A percentile compares a stretch with the other conserved stretches of the same genome.
phyloP scores from a whole-genome alignment of 2,113 vertebrate genomes.

The Anoplopoma fimbria region DNA sequence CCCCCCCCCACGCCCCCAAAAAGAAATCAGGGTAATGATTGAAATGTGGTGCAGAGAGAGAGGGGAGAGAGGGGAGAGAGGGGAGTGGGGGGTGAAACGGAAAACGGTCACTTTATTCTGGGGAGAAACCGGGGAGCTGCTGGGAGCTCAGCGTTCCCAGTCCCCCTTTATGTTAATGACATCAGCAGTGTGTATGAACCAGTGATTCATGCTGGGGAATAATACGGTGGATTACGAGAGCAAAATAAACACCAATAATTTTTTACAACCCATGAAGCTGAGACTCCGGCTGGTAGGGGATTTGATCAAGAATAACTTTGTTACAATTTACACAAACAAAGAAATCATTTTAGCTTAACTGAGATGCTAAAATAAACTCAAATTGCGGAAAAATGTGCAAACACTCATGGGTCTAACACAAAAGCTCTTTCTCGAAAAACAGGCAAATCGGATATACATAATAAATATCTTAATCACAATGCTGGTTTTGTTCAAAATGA shows the following conservation, averaged over 20 bases:
- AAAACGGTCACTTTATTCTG: conserved; percentile 46
- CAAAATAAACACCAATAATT: conserved; percentile 43
- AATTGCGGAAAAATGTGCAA: not conserved
- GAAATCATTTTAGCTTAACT: conserved; percentile 6
- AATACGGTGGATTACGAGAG: conserved; percentile 8
- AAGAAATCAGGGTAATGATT: conserved; percentile 65
- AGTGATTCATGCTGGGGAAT: conserved; percentile 14
- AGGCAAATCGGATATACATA: conserved; percentile 10
- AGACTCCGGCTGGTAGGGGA: conserved; percentile 13
- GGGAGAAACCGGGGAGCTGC: conserved; percentile 24
- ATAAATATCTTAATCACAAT: conserved; percentile 29
- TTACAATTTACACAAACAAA: conserved; percentile 25
- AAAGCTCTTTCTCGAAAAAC: not conserved
- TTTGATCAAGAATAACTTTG: conserved; percentile 22
- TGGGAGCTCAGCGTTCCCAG: conserved; percentile 26
- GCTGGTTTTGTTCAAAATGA: not conserved
- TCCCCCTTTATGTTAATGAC: conserved; percentile 35
- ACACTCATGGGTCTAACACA: conserved; percentile 22
- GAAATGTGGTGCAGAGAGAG: conserved; percentile 42
- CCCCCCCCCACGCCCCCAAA: no score
- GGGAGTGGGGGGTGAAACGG: not conserved
- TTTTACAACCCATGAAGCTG: conserved; percentile 12
- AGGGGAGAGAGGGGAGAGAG: not conserved
- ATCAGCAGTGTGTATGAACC: conserved; percentile 17
- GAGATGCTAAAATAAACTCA: conserved; percentile 7